Base-by-base conservation (phyloP, 2,797 vertebrate genomes). In the Enteromius paludinosus region DNA sequence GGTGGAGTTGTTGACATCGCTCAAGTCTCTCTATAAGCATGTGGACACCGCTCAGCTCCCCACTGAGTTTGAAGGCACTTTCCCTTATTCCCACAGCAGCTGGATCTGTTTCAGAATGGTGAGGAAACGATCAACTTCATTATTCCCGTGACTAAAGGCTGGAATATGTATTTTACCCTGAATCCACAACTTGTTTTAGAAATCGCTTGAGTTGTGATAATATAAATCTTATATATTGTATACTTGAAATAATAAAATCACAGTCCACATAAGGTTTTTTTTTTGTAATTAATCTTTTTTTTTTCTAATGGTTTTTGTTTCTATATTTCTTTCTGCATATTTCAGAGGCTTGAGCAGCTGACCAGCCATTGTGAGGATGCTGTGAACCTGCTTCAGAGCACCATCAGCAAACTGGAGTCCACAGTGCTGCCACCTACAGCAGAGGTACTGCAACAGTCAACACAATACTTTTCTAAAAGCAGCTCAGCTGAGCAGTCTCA, bases 21-120 rank as follows among this genome's bases (percentile, higher is more conserved):
- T 94, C 47, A 96, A 96, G 89, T 94, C 95, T 47, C 90, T 99
- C 3, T 93, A 96, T 86, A 96, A 95, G 86, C 94, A 96, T 30
- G 91, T 98, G 79, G 96, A 97, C 30, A 86, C 86, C 14, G 87
- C 90, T 0, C 96, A 95, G 87, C 93, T 99, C 83, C 97, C 97
- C 14, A 64, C 71, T 0, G 93, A 96, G n/a, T 91, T 97, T 4
- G 95, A 96, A 33, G 98, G 98, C 38, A 91, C 91, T 30, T 94
- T 97, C 81, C 92, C 88, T 4, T 99, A 97, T 85, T 95, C 93
- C 78, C 97, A 98, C 87, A 92, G 83, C 88, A 93, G 92, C 91
- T 99, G 98, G 98, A 38, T 98, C 45, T 88, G 86, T 87, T 99
- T 98, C 92, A 95, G 96, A 90, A 92, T 87, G 93, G 98, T 98